Base-by-base conservation (phyloP, 2,888 invertebrate genomes). In the Stenolophus ochropezus region DNA sequence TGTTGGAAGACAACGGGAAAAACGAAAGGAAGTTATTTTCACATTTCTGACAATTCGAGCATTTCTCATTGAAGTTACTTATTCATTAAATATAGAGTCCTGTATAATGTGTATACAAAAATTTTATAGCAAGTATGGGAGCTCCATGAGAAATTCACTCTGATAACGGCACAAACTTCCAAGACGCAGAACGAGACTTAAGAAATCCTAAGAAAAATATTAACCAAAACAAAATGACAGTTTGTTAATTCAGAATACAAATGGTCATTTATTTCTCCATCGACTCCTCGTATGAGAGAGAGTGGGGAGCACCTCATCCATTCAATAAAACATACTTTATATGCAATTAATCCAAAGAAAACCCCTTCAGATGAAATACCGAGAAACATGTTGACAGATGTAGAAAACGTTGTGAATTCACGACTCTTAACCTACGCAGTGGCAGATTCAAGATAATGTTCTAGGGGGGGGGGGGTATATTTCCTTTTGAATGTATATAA, bases 71-170 rank as follows among this genome's bases (percentile, higher is more conserved):
- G 56, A 56, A 56, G 16, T 56, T 8, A 18, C 56, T 2, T 5
- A 56, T 18, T 16, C 56, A 56, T 56, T 56, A 8, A 56, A 2
- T 16, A 56, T 18, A 56, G 18, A 56, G 2, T 56, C 56, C 5
- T 56, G 18, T 56, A 56, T 56, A 56, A 56, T 56, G 56, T 56
- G 56, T 56, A 5, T 56, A n/a, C 3, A 56, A 56, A 8, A 56
- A 56, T 8, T 56, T 56, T 56, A 56, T 16, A 20, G 56, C 56
- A 56, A 56, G 56, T 16, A 56, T 8, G 56, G 56, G 56, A 8
- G 16, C 3, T 56, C 56, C 56, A 56, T 2, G 11, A 56, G 21
- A 20, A 16, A 56, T 56, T 5, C 5, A 56, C 56, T 16, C 56
- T 16, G 56, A 56, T 16, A 56, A 56, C 16, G 56, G 56, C 56